Conservation (phyloP, 2,797 vertebrate genomes). For the Mormyrops boulengeri region DNA sequence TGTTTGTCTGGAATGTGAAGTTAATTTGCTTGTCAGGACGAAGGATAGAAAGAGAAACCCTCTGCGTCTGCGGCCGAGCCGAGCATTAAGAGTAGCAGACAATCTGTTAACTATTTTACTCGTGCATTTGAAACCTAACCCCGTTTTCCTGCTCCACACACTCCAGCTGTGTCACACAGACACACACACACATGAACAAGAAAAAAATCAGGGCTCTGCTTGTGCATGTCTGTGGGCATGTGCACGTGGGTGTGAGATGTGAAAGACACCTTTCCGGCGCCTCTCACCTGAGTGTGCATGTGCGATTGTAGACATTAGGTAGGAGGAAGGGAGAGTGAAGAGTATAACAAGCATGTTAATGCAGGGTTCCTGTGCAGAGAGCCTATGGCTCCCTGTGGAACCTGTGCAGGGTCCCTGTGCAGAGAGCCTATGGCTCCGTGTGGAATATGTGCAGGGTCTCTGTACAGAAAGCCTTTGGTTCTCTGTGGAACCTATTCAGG, state of each 20-base stretch:
- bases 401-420: background rate
- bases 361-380: background rate
- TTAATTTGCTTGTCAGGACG: slow-evolving; percentile 21
- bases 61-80: background rate
- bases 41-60: background rate
- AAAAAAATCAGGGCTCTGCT: background rate
- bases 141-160: slow-evolving; percentile 24
- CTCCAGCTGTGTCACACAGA: background rate
- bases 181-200: background rate
- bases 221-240: background rate
- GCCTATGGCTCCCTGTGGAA: background rate
- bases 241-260: slow-evolving; percentile 31
- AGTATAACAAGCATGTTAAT: slow-evolving; percentile 48
- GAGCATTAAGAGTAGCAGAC: slow-evolving; percentile 27
- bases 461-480: background rate
- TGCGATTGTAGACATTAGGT: slow-evolving; percentile 41
- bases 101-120: slow-evolving; percentile 64
- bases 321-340: slow-evolving; percentile 33
- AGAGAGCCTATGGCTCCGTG: background rate
- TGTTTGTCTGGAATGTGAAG: background rate
- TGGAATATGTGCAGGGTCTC: background rate
- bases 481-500: background rate
- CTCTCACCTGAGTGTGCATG: slow-evolving; percentile 47
- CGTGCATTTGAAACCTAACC: slow-evolving; percentile 55
- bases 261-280: slow-evolving; percentile 57